Conservation (phyloP, 1,140 invertebrate genomes). For the Atta cephalotes region DNA sequence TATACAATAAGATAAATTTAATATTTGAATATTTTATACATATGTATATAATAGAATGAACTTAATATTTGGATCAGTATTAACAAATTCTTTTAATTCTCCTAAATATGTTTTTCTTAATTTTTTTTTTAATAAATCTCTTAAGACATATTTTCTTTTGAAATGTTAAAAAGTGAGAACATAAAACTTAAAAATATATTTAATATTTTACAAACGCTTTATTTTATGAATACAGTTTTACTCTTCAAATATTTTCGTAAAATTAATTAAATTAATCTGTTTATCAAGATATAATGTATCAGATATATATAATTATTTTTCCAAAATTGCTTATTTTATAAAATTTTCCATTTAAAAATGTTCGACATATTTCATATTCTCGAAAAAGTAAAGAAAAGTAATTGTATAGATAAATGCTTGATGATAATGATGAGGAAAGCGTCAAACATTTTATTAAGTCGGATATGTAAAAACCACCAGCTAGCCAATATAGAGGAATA, state of each 20-base stretch:
- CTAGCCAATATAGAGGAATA: constrained; percentile 3
- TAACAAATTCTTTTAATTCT: neutral
- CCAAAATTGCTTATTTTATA: neutral
- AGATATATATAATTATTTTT: too few species aligned
- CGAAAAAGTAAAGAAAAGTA: neutral
- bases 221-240: neutral
- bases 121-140: neutral
- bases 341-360: neutral
- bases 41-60: neutral
- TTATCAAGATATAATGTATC: neutral
- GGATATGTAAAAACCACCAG: constrained; percentile 64
- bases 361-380: neutral
- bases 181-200: neutral
- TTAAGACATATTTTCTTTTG: neutral
- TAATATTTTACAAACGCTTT: neutral
- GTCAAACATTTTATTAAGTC: constrained; percentile 70
- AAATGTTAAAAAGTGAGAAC: neutral
- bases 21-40: too few species aligned
- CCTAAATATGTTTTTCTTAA: neutral
- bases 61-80: neutral
- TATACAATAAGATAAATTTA: too few species aligned
- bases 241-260: neutral
- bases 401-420: neutral
- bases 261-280: neutral
- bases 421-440: constrained; percentile 27